A percentile compares a stretch with the other conserved stretches of the same genome.
These are phyloP conservation scores for Triplophysa yarkandensis DNA, from an alignment of 2,797 vertebrate species.

Conservation along the genomic window DNA sequence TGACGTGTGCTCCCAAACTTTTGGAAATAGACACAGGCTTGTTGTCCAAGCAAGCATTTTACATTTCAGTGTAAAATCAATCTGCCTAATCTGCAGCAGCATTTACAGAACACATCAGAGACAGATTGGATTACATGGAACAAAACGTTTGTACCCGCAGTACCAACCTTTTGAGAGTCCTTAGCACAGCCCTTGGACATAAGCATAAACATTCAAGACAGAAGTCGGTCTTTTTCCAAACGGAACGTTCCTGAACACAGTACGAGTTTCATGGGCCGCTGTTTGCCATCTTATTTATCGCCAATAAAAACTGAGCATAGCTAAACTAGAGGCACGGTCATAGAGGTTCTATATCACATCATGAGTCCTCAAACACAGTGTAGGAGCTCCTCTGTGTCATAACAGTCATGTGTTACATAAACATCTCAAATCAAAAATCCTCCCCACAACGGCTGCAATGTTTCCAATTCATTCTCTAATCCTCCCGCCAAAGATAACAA, in stretches of 20 bases:
- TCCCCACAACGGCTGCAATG: no score
- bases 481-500: no score
- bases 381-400: background rate
- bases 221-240: background rate
- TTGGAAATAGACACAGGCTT: background rate
- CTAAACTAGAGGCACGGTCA: background rate
- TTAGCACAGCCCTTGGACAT: background rate
- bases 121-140: background rate
- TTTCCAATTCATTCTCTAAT: background rate
- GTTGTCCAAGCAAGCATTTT: background rate
- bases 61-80: background rate
- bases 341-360: background rate
- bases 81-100: background rate
- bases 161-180: background rate
- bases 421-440: no score
- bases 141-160: background rate
- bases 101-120: background rate
- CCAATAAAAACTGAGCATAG: background rate
- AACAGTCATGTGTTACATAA: constrained; percentile 4
- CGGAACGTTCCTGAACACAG: background rate
- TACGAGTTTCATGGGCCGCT: no score
- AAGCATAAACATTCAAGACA: background rate
- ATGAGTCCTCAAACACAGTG: background rate
- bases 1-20: background rate
- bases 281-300: no score